Base-by-base conservation (phyloP, 2,888 invertebrate genomes). In the Pandemis heparana region DNA sequence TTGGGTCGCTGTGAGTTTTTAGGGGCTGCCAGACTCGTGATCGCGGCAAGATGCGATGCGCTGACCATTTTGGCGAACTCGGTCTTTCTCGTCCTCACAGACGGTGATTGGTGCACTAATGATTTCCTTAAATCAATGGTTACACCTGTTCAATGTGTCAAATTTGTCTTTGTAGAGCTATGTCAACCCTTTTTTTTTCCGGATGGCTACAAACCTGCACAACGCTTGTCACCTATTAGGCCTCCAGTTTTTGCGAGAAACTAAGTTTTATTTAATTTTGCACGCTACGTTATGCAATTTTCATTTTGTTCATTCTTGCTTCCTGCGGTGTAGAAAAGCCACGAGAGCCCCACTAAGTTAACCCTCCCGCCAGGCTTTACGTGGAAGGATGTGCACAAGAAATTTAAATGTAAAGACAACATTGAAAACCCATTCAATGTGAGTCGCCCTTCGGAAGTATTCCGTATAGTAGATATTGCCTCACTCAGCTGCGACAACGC, bases 371-470 rank as follows among this genome's bases (percentile, higher is more conserved):
- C 92, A 80, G 92, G 92, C 82, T 92, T 92, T 87, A 88, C 90
- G 75, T 92, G 92, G 92, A 92, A 90, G 89, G 92, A 92, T 79
- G 84, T 89, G 84, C 87, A 85, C 88, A 92, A 90, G 90, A 91
- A 87, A 85, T 82, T 81, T 84, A 91, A 89, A 89, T 87, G 83
- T 86, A 90, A 87, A 86, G 86, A 86, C 81, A 81, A 83, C 82
- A 82, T 86, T 87, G 89, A 91, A 85, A 87, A 86, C 85, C 86
- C 87, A 79, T 83, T 83, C 82, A 86, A 87, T 83, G 92, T 92
- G 89, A 92, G 92, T 91, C 79, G 79, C 75, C 77, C 76, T 85
- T 80, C 75, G 77, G 76, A 14, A 46, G 43, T 46, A 46, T 38
- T 60, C 38, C 18, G 41, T 46, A 46, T 63, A 2, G 18, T 12